Conservation (phyloP, 2,113 vertebrate species). For the Elephas maximus region DNA sequence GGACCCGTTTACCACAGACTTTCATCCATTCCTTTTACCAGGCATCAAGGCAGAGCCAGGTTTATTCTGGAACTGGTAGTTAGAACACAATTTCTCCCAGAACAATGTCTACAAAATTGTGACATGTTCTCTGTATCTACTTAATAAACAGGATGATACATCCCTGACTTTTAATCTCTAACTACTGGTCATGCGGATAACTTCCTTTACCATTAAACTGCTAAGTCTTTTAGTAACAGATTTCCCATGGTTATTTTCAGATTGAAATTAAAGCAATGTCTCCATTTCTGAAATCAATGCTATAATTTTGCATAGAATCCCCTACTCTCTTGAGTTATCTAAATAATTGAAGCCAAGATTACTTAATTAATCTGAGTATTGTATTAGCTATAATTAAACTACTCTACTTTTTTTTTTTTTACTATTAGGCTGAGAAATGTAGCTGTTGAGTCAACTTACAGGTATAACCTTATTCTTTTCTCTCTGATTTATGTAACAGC, state of each 20-base stretch:
- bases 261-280: conserved; percentile 65
- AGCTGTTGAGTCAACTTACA: conserved; percentile 71
- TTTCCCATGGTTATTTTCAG: conserved; percentile 46
- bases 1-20: neutral
- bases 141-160: conserved; percentile 47
- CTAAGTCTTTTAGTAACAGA: conserved; percentile 62
- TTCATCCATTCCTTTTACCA: conserved; percentile 10
- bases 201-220: conserved; percentile 56
- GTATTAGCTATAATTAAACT: conserved; percentile 63
- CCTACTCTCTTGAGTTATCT: conserved; percentile 60
- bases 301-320: conserved; percentile 70
- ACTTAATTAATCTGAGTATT: conserved; percentile 75
- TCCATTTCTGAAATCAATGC: conserved; percentile 71
- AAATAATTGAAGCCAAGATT: conserved; percentile 76
- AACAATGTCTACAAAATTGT: conserved; percentile 18
- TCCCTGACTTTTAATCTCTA: conserved; percentile 56
- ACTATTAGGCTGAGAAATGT: conserved; percentile 71
- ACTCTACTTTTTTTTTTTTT: neutral
- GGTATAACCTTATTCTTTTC: conserved; percentile 76
- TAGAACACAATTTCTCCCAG: conserved; percentile 53
- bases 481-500: conserved; percentile 76
- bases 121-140: neutral
- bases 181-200: conserved; percentile 39
- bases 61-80: neutral
- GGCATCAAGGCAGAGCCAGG: neutral